phyloP scores from a whole-genome alignment of 2,113 vertebrate genomes.

The Cervus canadensis region DNA sequence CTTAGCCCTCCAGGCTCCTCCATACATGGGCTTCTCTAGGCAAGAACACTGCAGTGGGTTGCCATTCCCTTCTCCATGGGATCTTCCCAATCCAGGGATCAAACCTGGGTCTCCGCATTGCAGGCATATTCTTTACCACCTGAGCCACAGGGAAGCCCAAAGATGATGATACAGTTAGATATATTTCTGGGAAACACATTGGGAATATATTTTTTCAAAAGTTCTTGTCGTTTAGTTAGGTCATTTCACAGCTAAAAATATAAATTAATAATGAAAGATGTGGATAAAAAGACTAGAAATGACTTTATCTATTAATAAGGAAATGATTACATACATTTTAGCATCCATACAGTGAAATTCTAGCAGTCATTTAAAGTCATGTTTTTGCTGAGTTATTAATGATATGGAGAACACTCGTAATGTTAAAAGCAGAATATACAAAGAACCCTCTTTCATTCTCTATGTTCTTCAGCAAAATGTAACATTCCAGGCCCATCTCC shows the following conservation, averaged over 20 bases:
- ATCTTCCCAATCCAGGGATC: background rate
- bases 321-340: background rate
- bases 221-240: background rate
- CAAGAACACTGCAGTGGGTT: background rate
- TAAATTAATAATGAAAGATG: background rate
- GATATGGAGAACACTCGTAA: background rate
- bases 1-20: background rate
- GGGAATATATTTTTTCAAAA: background rate
- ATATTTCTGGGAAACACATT: background rate
- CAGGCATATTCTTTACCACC: background rate
- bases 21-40: background rate
- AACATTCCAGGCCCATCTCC: background rate
- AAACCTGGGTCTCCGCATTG: background rate
- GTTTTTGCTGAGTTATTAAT: background rate
- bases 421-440: background rate
- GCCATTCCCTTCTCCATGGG: background rate
- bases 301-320: background rate
- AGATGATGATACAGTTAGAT: background rate
- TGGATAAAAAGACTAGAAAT: background rate
- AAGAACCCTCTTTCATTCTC: background rate
- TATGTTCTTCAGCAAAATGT: background rate
- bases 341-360: background rate
- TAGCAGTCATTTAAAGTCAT: background rate
- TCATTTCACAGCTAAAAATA: background rate
- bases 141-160: background rate